Conservation (phyloP, 2,797 vertebrate genomes). For the Macropodus opercularis region DNA sequence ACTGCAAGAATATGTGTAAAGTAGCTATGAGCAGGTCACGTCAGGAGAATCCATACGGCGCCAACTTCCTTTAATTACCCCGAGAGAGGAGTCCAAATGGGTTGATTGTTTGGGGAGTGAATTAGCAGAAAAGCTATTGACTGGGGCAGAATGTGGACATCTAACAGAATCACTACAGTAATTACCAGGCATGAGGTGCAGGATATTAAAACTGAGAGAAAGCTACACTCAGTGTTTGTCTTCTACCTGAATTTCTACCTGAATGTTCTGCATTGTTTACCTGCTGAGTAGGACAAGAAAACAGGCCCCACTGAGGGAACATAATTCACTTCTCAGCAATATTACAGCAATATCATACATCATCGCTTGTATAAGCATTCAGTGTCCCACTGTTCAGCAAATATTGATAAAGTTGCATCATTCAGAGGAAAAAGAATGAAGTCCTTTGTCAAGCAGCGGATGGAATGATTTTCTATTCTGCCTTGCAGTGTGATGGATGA, state of each 20-base stretch:
- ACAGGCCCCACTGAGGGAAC: conserved; percentile 21
- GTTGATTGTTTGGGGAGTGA: conserved; percentile 52
- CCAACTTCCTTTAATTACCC: conserved; percentile 49
- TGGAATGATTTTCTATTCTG: conserved; percentile 57
- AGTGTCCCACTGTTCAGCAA: conserved; percentile 54
- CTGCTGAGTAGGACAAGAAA: conserved; percentile 47
- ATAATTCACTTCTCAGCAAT: conserved; percentile 57
- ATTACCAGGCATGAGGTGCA: conserved; percentile 41
- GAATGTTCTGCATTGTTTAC: conserved; percentile 32
- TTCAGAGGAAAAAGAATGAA: conserved; percentile 54
- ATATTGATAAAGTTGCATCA: conserved; percentile 75
- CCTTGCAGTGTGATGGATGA: conserved; percentile 67
- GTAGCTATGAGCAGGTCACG: not conserved
- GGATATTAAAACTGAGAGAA: conserved; percentile 16
- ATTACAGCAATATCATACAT: conserved; percentile 61
- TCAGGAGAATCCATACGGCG: conserved; percentile 20
- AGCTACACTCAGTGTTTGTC: conserved; percentile 16
- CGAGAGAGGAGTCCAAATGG: conserved; percentile 46
- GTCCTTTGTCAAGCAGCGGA: conserved; percentile 58
- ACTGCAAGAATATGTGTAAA: conserved; percentile 14
- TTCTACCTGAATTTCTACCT: conserved; percentile 16
- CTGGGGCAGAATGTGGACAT: conserved; percentile 43
- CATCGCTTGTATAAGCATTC: conserved; percentile 40
- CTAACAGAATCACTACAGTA: conserved; percentile 44
- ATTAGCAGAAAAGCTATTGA: conserved; percentile 63